Base-by-base conservation (phyloP, 2,888 invertebrate genomes). In the Nasonia oneida region DNA sequence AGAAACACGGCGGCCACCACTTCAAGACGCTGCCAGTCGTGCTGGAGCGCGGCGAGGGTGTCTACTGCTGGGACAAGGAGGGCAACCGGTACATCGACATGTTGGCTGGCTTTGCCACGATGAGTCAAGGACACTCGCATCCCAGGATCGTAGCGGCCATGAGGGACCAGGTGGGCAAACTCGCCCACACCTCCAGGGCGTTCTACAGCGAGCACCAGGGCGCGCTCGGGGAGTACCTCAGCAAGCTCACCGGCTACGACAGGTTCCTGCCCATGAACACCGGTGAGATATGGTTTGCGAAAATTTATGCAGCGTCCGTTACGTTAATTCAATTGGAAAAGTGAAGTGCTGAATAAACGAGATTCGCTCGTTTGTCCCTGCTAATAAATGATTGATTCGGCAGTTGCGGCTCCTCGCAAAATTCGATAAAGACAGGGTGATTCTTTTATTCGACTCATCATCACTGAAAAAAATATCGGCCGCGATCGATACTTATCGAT, bases 221-320 rank as follows among this genome's bases (percentile, higher is more conserved):
- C 42, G 96, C 96, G 90, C 96, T 96, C 91, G 96, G 95, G 77
- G 96, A 97, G 92, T 96, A 95, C 90, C 93, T 97, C 79, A 96
- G 96, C 0, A 95, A 95, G 88, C 92, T 96, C 6, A 96, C 97
- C 90, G 96, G 96, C 8, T 98, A 94, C 88, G 97, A 98, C 89
- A 96, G 96, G 93, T 95, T 97, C 50, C 93, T 97, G 33, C 97
- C 97, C 0, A 97, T 97, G 97, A 97, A 97, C 91, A 96, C 97
- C 89, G 97, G 95, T 95, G 90, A 89, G 87, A 29, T 29, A 1
- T 29, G 29, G 1, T 29, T 29, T 29, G 29, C 29, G 29, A 29
- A 29, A 29, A 29, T 29, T 29, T 29, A 29, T 29, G 29, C 29
- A 29, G 29, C 29, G 29, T 29, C 1, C 29, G 29, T 29, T 29